phyloP scores from a whole-genome alignment of 30 jellyfish, hydroid and myxozoan species.

The Rhopilema esculentum region DNA sequence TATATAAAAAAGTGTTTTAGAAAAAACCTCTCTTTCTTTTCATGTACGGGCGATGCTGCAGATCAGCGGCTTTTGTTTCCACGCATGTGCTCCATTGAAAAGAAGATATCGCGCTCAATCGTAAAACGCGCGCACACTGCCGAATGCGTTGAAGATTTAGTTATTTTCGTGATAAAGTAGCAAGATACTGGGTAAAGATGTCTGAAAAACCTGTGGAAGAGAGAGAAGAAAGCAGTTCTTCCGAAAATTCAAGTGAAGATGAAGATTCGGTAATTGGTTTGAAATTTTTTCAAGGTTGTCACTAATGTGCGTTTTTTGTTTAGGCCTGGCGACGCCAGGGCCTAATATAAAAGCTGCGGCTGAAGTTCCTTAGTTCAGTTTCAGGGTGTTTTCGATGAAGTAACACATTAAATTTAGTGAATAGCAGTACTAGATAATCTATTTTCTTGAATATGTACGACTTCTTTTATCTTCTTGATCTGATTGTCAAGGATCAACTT shows the following conservation, averaged over 20 bases:
- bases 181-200: constrained; percentile 5
- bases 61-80: constrained; percentile 30
- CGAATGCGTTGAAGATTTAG: background rate
- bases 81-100: constrained; percentile 56
- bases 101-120: constrained; percentile 2
- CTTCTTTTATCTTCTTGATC: too few species aligned
- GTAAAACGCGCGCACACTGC: constrained; percentile 35
- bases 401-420: too few species aligned
- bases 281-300: background rate
- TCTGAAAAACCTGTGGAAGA: constrained; percentile 58
- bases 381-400: too few species aligned
- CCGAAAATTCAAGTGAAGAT: constrained; percentile 73
- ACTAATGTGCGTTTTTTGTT: background rate
- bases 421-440: too few species aligned
- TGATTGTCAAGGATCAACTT: too few species aligned
- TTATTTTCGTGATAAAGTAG: background rate
- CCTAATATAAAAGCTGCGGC: too few species aligned
- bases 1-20: too few species aligned
- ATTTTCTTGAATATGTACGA: too few species aligned
- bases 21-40: background rate
- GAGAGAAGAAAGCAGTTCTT: constrained; percentile 45
- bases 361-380: too few species aligned
- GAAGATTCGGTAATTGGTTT: constrained; percentile 40
- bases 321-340: background rate
- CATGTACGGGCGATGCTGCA: background rate